A percentile compares a stretch with the other conserved stretches of the same genome.
Evolutionary conservation across 23 tunicate species (phyloP).

Genomic region (Oikopleura dioica): DNA sequence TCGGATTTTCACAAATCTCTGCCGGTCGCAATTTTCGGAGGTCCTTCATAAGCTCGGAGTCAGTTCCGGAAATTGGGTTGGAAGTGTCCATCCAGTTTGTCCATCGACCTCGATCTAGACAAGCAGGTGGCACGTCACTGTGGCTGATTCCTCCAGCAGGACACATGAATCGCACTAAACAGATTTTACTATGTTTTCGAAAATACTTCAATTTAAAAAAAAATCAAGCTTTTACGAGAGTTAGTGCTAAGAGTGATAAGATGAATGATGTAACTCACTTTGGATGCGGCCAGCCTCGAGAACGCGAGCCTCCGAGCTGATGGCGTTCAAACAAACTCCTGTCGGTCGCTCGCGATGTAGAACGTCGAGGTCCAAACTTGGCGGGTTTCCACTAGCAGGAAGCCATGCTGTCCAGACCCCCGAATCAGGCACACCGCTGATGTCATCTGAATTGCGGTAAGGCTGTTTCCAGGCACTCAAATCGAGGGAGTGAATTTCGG

Average conservation of each 20-base stretch:
- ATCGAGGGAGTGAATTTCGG: slow-evolving; percentile 18
- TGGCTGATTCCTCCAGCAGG: slow-evolving; percentile 25
- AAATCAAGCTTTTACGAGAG: neutral
- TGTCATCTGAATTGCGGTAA: neutral
- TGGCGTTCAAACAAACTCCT: slow-evolving; percentile 21
- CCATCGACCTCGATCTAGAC: slow-evolving; percentile 36
- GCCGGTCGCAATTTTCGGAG: neutral
- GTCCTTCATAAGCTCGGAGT: neutral
- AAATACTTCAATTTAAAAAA: neutral
- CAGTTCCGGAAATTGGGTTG: neutral
- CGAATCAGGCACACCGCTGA: neutral
- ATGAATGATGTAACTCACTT: neutral
- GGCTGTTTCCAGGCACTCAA: slow-evolving; percentile 37
- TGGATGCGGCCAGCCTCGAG: slow-evolving; percentile 16
- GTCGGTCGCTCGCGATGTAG: slow-evolving; percentile 13
- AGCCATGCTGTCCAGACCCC: slow-evolving; percentile 49
- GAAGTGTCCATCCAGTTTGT: slow-evolving; percentile 41
- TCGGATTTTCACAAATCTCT: slow-evolving; percentile 27
- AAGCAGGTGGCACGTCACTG: slow-evolving; percentile 30
- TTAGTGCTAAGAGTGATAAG: neutral
- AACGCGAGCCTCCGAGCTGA: slow-evolving; percentile 25
- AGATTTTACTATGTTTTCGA: neutral
- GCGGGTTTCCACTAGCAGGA: slow-evolving; percentile 21
- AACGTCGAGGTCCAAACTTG: slow-evolving; percentile 7
- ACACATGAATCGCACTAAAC: slow-evolving; percentile 36